These are phyloP conservation scores for Lepidurus couesii DNA, from an alignment of 1,140 invertebrate species.

Conservation along the genomic window DNA sequence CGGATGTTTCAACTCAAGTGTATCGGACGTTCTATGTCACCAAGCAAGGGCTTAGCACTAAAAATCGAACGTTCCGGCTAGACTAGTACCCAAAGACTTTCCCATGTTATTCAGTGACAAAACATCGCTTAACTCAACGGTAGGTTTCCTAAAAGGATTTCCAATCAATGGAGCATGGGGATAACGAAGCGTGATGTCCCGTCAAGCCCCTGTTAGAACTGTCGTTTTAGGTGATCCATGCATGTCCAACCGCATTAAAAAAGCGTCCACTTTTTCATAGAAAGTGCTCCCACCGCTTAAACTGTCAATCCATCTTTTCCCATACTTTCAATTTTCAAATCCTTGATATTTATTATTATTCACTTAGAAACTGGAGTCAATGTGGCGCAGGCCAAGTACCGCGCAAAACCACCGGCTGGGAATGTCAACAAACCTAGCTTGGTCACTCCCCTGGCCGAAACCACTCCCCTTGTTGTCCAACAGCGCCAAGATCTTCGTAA, in stretches of 20 bases:
- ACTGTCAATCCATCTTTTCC: not conserved
- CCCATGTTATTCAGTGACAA: not conserved
- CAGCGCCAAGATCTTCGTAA: not conserved
- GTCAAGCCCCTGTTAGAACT: not conserved
- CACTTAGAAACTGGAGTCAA: not conserved
- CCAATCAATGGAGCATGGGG: slow-evolving; percentile 9
- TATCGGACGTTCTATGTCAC: not conserved
- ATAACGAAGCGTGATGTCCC: not conserved
- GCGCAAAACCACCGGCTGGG: not conserved
- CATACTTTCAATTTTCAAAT: not conserved
- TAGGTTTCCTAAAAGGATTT: not conserved
- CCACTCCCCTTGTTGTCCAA: not conserved
- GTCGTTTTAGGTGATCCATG: not conserved
- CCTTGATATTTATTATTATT: not conserved
- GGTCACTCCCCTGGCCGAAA: not conserved
- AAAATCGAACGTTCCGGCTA: not conserved
- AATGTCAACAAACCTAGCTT: not conserved
- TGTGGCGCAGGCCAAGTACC: not conserved
- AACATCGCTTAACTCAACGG: not conserved
- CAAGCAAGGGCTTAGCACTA: not conserved
- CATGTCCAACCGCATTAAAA: not conserved
- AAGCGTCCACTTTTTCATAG: not conserved
- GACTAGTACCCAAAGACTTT: not conserved
- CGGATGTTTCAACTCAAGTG: not conserved
- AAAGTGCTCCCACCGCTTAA: not conserved